Conservation (phyloP, 2,888 invertebrate species). For the Conomelus anceps region DNA sequence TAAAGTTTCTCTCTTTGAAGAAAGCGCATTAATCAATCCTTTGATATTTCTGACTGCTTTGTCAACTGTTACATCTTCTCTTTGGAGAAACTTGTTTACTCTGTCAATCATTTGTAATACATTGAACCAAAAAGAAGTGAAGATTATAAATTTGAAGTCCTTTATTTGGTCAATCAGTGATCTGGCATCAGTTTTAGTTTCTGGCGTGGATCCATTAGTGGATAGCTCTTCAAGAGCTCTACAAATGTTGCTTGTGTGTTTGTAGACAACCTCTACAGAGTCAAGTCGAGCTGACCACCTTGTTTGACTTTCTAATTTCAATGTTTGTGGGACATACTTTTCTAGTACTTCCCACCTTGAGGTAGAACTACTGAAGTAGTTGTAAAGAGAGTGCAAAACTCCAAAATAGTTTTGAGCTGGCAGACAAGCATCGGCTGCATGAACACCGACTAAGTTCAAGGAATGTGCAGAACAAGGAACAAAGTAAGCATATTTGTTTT, state of each 20-base stretch:
- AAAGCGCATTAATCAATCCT: too few species aligned
- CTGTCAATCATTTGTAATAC: too few species aligned
- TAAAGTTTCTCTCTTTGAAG: too few species aligned
- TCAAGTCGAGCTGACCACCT: neutral
- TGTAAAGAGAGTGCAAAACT: neutral
- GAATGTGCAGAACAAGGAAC: conserved; percentile 12
- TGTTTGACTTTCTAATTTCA: neutral
- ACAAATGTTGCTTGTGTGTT: too few species aligned
- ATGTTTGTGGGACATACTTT: neutral
- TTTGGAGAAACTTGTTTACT: too few species aligned
- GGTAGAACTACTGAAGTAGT: neutral
- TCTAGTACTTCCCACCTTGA: conserved; percentile 7
- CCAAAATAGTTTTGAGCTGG: neutral
- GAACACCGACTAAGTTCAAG: neutral
- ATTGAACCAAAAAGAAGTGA: too few species aligned
- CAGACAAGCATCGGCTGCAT: neutral
- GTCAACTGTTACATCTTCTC: too few species aligned
- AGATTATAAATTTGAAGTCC: too few species aligned
- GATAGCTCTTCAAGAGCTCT: too few species aligned
- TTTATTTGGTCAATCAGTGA: too few species aligned
- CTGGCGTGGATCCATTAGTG: neutral
- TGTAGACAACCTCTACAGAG: too few species aligned
- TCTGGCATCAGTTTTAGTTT: neutral
- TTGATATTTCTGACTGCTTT: too few species aligned
- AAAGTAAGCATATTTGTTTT: conserved; percentile 15